phyloP scores from a whole-genome alignment of 1,140 invertebrate genomes.

The Diabrotica virgifera region DNA sequence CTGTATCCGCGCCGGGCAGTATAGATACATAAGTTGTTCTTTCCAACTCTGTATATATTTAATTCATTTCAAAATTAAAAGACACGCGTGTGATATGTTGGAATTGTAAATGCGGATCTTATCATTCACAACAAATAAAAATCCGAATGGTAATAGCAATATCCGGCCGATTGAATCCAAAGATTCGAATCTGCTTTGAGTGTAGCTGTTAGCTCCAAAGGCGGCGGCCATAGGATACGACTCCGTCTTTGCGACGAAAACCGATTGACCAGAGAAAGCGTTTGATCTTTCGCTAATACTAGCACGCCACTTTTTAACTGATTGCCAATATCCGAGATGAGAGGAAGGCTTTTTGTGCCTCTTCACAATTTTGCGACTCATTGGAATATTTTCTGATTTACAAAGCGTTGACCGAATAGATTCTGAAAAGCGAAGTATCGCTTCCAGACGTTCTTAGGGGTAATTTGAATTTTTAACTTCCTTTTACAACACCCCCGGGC shows the following conservation, averaged over 20 bases:
- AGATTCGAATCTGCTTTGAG: constrained; percentile 16
- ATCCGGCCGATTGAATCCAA: constrained; percentile 13
- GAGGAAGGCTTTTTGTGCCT: constrained; percentile 8
- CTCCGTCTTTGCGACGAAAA: constrained; percentile 26
- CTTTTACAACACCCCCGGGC: neutral
- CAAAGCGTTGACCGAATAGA: neutral
- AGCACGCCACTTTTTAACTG: constrained; percentile 28
- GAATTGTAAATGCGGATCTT: too few relatives aligned
- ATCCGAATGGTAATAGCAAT: neutral
- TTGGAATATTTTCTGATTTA: neutral
- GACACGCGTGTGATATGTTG: too few relatives aligned
- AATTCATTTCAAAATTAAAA: too few relatives aligned
- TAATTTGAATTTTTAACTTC: neutral
- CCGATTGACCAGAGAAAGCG: constrained; percentile 26
- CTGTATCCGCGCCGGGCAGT: too few relatives aligned
- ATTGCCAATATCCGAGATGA: constrained; percentile 27
- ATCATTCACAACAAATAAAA: neutral
- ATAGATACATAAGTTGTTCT: too few relatives aligned
- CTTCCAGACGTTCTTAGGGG: neutral
- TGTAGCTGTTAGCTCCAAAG: neutral
- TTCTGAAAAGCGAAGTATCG: neutral
- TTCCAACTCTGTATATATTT: too few relatives aligned
- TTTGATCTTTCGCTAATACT: constrained; percentile 31
- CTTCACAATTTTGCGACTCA: neutral
- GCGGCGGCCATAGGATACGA: neutral